These are phyloP conservation scores for Acrocyrtus sp. DNA, from an alignment of 2,888 invertebrate species.

Conservation along the genomic window DNA sequence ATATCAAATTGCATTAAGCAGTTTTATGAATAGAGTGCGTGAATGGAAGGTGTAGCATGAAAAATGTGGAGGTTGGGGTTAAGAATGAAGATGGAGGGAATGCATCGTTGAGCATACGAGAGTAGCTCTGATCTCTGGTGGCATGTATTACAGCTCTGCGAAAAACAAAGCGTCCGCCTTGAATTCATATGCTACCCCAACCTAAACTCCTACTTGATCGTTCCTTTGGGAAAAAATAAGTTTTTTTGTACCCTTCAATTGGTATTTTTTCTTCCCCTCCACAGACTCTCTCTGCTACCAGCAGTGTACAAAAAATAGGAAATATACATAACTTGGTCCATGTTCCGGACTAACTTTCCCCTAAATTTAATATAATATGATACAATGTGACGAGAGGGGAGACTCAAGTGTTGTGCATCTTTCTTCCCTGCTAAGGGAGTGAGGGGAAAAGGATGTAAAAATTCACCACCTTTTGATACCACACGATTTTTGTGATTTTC, in stretches of 20 bases:
- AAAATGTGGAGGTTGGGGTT: too few relatives aligned
- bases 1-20: too few relatives aligned
- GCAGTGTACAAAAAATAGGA: neutral
- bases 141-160: too few relatives aligned
- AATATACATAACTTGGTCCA: too few relatives aligned
- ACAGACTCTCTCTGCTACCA: neutral
- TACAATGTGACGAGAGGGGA: slow-evolving; percentile 20
- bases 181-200: too few relatives aligned
- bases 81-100: too few relatives aligned
- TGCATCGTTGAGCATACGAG: too few relatives aligned
- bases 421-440: neutral
- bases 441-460: neutral
- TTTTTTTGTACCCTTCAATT: slow-evolving; percentile 39
- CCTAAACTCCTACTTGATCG: slow-evolving; percentile 47
- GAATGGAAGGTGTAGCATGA: too few relatives aligned
- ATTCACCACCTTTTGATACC: neutral
- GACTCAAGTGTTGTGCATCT: neutral
- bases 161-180: too few relatives aligned
- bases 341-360: slow-evolving; percentile 2
- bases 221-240: slow-evolving; percentile 52
- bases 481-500: neutral
- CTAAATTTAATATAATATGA: slow-evolving; percentile 24
- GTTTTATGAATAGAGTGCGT: too few relatives aligned
- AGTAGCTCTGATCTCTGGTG: too few relatives aligned
- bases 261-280: slow-evolving; percentile 16